Evolutionary conservation across 2,888 invertebrate species (phyloP).

Genomic region (Melangyna quadrimaculata): DNA sequence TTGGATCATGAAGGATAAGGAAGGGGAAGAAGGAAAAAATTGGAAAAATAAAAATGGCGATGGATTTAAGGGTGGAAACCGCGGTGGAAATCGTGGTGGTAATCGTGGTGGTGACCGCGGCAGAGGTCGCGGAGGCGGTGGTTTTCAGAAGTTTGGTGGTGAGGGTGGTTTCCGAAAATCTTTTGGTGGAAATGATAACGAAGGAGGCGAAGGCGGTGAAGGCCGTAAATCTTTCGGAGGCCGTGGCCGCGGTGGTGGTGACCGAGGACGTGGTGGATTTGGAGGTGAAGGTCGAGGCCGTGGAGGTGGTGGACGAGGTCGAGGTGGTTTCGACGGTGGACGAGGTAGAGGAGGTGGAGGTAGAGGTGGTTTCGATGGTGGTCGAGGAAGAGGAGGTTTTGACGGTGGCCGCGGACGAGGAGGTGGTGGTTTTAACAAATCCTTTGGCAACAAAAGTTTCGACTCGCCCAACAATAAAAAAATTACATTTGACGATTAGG

Average conservation of each 20-base stretch:
- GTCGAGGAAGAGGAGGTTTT: no score
- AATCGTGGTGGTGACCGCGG: constrained; percentile 73
- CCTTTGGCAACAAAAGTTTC: constrained; percentile 84
- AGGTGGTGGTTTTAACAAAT: constrained; percentile 76
- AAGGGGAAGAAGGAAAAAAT: constrained; percentile 72
- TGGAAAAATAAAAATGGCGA: constrained; percentile 74
- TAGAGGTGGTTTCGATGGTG: constrained; percentile 75
- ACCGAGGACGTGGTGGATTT: constrained; percentile 73
- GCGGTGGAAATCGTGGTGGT: constrained; percentile 73
- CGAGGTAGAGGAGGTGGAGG: constrained; percentile 74
- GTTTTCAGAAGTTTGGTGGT: no score
- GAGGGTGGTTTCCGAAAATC: constrained; percentile 75
- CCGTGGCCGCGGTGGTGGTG: constrained; percentile 73
- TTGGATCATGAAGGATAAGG: constrained; percentile 43
- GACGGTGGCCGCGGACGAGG: constrained; percentile 75
- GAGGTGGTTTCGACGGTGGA: constrained; percentile 72
- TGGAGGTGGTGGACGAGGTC: constrained; percentile 73
- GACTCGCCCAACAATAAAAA: constrained; percentile 81
- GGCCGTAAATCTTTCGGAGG: constrained; percentile 78
- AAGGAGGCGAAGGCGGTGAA: constrained; percentile 50
- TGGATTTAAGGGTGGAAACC: constrained; percentile 73
- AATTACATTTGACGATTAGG: constrained; percentile 79
- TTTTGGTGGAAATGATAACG: background rate
- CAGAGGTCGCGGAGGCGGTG: no score
- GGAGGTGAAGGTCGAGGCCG: constrained; percentile 73